Percentiles rank a stretch among this genome's conserved stretches.
Evolutionary conservation across 2,797 vertebrate genomes (phyloP).

Genomic region (Phrynocephalus vlangalii): DNA sequence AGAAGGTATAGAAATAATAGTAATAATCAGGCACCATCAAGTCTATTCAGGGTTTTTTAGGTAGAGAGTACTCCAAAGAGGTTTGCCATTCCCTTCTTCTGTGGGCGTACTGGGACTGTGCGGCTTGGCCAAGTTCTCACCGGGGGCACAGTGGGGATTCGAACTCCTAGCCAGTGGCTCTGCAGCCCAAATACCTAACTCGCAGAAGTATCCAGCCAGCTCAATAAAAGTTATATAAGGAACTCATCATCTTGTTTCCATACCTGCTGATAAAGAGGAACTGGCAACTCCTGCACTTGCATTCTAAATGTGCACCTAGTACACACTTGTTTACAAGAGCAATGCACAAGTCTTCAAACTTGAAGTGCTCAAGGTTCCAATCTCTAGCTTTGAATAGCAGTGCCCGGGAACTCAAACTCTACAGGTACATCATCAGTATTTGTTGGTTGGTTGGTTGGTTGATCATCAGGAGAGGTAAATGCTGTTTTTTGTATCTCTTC

Average conservation of each 20-base stretch:
- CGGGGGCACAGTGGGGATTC: too few relatives aligned
- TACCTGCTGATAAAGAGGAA: not conserved
- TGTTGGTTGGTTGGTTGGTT: not conserved
- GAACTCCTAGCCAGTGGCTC: too few relatives aligned
- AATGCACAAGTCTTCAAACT: not conserved
- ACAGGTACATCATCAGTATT: not conserved
- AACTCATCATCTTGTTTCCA: not conserved
- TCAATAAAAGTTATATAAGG: not conserved
- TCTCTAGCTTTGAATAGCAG: not conserved
- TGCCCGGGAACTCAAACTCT: not conserved
- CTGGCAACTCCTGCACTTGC: not conserved
- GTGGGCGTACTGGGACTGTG: too few relatives aligned
- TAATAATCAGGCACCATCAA: too few relatives aligned
- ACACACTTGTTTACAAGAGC: not conserved
- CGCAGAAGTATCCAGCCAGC: too few relatives aligned
- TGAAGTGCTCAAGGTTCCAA: too few relatives aligned
- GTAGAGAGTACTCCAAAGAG: too few relatives aligned
- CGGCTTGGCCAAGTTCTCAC: too few relatives aligned
- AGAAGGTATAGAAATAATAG: not conserved
- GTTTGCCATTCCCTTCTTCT: too few relatives aligned
- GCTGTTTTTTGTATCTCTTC: too few relatives aligned
- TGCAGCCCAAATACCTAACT: too few relatives aligned
- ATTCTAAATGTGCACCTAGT: not conserved
- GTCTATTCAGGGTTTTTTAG: too few relatives aligned
- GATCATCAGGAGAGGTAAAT: not conserved